phyloP scores from a whole-genome alignment of 2,888 invertebrate genomes.

The Synergus japonicus region DNA sequence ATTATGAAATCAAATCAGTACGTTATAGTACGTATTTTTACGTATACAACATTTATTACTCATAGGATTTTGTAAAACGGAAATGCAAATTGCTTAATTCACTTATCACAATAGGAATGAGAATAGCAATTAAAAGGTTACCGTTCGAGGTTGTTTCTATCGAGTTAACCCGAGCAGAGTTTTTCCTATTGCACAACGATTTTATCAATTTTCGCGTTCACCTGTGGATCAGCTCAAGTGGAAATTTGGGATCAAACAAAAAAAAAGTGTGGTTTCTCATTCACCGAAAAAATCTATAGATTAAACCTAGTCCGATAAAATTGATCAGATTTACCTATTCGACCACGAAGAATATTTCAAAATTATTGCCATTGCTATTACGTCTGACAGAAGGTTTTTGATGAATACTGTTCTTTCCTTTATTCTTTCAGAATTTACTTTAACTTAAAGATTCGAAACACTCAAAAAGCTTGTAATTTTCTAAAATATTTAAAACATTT shows the following conservation, averaged over 20 bases:
- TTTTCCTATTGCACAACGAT: background rate
- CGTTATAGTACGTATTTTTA: no score
- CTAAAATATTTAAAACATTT: no score
- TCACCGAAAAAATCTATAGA: background rate
- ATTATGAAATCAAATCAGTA: no score
- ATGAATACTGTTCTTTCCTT: background rate
- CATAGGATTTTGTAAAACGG: background rate
- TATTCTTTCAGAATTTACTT: background rate
- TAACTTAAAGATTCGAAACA: background rate
- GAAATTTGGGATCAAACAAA: background rate
- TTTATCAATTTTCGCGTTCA: no score
- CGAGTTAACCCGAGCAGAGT: background rate
- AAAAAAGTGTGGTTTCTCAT: background rate
- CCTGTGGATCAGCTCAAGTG: background rate
- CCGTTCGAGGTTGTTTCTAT: no score
- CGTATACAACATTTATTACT: background rate
- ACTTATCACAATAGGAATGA: background rate
- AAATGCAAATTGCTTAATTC: background rate
- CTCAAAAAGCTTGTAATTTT: no score
- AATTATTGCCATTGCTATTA: background rate
- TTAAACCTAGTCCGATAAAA: background rate
- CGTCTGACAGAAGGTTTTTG: background rate
- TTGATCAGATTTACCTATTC: background rate
- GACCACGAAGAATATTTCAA: background rate
- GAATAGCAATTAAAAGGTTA: background rate